A percentile compares a stretch with the other conserved stretches of the same genome.
These are phyloP conservation scores for Drosophila ezoana DNA, from an alignment of 2,888 invertebrate species.

Conservation along the genomic window DNA sequence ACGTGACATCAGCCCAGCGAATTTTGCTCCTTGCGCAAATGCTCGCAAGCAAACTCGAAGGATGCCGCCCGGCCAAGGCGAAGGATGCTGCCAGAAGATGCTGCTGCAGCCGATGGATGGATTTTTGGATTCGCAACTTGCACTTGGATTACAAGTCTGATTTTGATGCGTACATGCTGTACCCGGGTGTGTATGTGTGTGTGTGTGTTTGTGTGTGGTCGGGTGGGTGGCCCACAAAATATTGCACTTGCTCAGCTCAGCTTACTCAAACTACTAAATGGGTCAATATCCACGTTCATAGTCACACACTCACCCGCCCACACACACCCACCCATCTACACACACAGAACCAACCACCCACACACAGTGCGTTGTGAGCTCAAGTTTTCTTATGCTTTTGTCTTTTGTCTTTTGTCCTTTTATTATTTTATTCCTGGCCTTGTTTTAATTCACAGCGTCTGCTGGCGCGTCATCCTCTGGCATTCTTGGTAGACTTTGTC, in stretches of 20 bases:
- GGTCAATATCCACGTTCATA: conserved; percentile 53
- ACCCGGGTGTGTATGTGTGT: conserved; percentile 26
- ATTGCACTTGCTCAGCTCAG: conserved; percentile 62
- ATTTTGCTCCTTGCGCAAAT: conserved; percentile 64
- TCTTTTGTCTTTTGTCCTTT: conserved; percentile 81
- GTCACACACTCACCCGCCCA: conserved; percentile 11
- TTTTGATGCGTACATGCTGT: conserved; percentile 80
- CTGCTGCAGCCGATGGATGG: conserved; percentile 78
- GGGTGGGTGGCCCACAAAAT: conserved; percentile 45
- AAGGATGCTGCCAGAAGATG: conserved; percentile 46
- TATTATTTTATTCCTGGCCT: conserved; percentile 82
- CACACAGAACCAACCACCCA: conserved; percentile 24
- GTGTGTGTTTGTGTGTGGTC: conserved; percentile 19
- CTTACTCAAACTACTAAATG: conserved; percentile 51
- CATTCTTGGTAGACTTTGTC: conserved; percentile 64
- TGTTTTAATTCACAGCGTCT: conserved; percentile 81
- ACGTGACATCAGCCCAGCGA: conserved; percentile 81
- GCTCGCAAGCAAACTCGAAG: conserved; percentile 47
- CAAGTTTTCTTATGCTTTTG: conserved; percentile 80
- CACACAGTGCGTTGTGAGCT: conserved; percentile 32
- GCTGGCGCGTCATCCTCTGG: conserved; percentile 74
- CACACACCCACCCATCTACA: background rate
- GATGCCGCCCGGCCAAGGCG: conserved; percentile 43
- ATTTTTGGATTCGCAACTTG: conserved; percentile 81
- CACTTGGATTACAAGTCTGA: conserved; percentile 82